Evolutionary conservation across 2,888 invertebrate species (phyloP), one percentile per base, ranked within the genome.

Genomic region (Drosophila multiciliata): DNA sequence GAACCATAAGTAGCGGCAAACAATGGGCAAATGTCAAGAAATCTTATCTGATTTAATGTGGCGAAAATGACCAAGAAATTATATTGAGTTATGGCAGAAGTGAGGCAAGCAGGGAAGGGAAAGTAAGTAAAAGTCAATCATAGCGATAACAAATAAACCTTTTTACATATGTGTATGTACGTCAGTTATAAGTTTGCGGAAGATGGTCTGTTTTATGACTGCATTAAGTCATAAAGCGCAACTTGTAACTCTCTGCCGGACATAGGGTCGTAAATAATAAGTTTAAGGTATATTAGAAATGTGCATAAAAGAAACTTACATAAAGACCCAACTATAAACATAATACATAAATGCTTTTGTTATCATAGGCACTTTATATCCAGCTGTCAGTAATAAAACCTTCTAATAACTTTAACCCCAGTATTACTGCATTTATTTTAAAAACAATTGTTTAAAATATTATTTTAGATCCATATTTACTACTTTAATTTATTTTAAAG

Each of bases 1-100:
- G 70, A 78, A 36, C 70, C 73, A 57, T 63, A 75, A 74, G 67
- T 60, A 73, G 61, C 67, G 17, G 7, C 45, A 20, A 35, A 58
- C 61, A 71, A 57, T 60, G 12, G 50, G 38, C 60, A 54, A 66
- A 73, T 60, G 70, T 64, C 63, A 69, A 26, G 57, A 58, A 49
- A 58, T 52, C 52, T 33, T 29, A 57, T 29, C 50, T 50, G 73
- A 82, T 71, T 82, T 71, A 65, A 72, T 68, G 45, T 45, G 66
- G 15, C 63, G 57, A 78, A 78, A 68, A 82, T 75, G 38, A 15
- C 23, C 20, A 42, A 38, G 40, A 66, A 71, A 82, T 75, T 65
- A 40, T 57, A 66, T 48, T 72, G 20, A 61, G 58, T 65, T 62
- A 57, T 62, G 61, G 50, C 29, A 26, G 35, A 66, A 72, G 60